Percentiles rank a stretch among this genome's conserved stretches.
Evolutionary conservation across 2,797 vertebrate genomes (phyloP).

Genomic region (Periophthalmus magnuspinnatus): DNA sequence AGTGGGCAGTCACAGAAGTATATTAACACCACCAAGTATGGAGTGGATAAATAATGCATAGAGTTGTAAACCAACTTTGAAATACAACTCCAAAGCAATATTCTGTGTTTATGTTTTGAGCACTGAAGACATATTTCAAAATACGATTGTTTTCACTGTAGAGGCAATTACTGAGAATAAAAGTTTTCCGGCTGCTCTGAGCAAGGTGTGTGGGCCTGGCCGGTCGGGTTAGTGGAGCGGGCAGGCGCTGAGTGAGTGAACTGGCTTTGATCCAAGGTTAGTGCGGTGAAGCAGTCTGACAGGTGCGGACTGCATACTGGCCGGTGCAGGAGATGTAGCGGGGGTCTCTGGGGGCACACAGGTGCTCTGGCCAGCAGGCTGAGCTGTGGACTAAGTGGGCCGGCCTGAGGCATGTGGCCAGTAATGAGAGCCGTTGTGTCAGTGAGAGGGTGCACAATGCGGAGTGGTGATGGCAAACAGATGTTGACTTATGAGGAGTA

Average conservation of each 20-base stretch:
- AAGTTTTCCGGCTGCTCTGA: slow-evolving; percentile 20
- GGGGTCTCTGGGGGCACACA: slow-evolving; percentile 39
- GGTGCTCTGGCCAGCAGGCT: slow-evolving; percentile 37
- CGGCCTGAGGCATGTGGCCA: slow-evolving; percentile 36
- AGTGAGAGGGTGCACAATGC: slow-evolving; percentile 34
- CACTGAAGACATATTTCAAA: neutral
- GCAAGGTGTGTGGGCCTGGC: slow-evolving; percentile 36
- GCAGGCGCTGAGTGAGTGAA: slow-evolving; percentile 44
- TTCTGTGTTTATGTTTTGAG: neutral
- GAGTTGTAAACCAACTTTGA: neutral
- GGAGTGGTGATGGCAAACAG: slow-evolving; percentile 38
- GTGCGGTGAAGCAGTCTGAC: slow-evolving; percentile 50
- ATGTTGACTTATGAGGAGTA: slow-evolving; percentile 36
- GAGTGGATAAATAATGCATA: neutral
- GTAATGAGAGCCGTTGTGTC: slow-evolving; percentile 46
- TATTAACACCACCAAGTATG: neutral
- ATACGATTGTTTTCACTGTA: neutral
- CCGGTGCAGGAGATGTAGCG: slow-evolving; percentile 47
- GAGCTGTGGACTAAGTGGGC: slow-evolving; percentile 24
- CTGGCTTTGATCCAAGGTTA: slow-evolving; percentile 59
- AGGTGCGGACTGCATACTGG: slow-evolving; percentile 62
- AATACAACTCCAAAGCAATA: neutral
- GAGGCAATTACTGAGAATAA: slow-evolving; percentile 7
- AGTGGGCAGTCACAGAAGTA: neutral
- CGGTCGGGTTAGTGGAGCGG: slow-evolving; percentile 35